phyloP scores from a whole-genome alignment of 2,888 invertebrate genomes.

The Oscheius onirici region DNA sequence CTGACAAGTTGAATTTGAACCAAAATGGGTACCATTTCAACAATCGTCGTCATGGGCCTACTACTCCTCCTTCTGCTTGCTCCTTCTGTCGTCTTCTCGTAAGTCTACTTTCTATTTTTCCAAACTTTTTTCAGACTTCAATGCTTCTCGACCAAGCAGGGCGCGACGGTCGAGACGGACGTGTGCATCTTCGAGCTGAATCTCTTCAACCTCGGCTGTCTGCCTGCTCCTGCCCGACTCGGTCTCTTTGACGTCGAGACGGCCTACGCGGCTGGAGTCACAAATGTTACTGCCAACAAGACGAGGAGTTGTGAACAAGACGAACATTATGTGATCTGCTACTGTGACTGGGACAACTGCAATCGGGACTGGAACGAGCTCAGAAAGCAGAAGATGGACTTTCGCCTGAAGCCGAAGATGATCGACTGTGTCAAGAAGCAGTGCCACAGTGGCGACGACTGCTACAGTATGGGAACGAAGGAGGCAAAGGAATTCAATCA shows the following conservation, averaged over 20 bases:
- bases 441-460: background rate
- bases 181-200: conserved; percentile 10
- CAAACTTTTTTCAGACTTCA: background rate
- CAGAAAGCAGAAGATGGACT: background rate
- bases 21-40: background rate
- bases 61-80: background rate
- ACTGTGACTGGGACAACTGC: background rate
- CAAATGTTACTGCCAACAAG: background rate
- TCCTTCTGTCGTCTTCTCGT: background rate
- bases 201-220: conserved; percentile 23
- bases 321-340: background rate
- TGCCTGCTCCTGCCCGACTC: background rate
- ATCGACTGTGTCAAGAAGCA: background rate
- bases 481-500: background rate
- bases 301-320: background rate
- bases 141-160: conserved; percentile 9
- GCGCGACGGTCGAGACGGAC: background rate
- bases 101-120: background rate
- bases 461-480: conserved; percentile 7
- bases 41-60: background rate
- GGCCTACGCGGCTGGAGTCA: background rate
- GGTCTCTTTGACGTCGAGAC: conserved; percentile 11
- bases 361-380: conserved; percentile 4
- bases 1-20: too few species aligned
- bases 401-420: background rate